A percentile compares a stretch with the other conserved stretches of the same genome.
phyloP scores from a whole-genome alignment of 2,113 vertebrate genomes.

The Ctenomys sociabilis region DNA sequence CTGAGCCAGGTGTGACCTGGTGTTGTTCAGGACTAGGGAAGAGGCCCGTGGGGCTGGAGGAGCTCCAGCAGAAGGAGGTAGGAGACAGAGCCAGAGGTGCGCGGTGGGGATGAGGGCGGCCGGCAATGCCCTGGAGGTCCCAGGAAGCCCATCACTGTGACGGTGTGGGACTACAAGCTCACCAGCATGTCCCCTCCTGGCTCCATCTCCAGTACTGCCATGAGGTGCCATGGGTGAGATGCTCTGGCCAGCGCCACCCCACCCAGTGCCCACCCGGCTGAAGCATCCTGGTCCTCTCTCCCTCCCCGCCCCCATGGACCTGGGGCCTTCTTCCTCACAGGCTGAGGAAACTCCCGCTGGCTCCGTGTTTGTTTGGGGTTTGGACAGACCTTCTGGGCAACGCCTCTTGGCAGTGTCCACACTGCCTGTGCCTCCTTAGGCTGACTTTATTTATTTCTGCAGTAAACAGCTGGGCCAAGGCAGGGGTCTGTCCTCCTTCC shows the following conservation, averaged over 20 bases:
- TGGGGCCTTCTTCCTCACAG: neutral
- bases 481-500: slow-evolving; percentile 38
- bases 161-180: neutral
- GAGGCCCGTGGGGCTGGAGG: neutral
- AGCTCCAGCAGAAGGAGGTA: neutral
- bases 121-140: rapidly evolving
- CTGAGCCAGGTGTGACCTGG: neutral
- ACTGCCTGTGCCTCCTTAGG: slow-evolving; percentile 7
- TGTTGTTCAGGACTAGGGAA: neutral
- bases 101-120: rapidly evolving
- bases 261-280: neutral
- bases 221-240: neutral
- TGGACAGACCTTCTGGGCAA: neutral
- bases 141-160: neutral
- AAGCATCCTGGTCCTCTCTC: neutral
- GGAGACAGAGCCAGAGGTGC: neutral
- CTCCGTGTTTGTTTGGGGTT: neutral
- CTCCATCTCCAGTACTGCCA: neutral
- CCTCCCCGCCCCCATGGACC: neutral
- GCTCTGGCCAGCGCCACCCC: rapidly evolving
- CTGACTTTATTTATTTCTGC: slow-evolving; percentile 46
- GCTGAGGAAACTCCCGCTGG: neutral
- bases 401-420: neutral
- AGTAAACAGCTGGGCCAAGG: slow-evolving; percentile 42
- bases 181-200: neutral